Evolutionary conservation across 2,113 vertebrate species (phyloP), one percentile per base, ranked within the genome.

Genomic region (Calyptommatus sinebrachiatus): DNA sequence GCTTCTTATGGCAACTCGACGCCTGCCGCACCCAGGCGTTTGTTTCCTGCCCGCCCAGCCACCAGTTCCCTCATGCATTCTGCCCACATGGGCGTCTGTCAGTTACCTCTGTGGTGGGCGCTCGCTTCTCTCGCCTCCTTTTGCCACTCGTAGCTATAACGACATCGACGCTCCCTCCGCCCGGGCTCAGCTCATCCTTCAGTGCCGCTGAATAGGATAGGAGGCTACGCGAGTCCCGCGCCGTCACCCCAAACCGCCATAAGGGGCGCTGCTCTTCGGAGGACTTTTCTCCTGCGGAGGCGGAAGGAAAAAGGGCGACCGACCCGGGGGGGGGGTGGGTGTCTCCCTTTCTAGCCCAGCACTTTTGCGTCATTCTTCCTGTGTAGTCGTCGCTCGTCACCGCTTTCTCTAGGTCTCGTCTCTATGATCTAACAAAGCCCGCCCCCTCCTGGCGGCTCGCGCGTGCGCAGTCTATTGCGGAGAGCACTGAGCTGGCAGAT

Each of bases 341-440:
- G n/a, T n/a, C n/a, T 41, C 35, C 35, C 2, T 5, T 41, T 41
- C 35, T 2, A 41, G 35, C 35, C 35, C 35, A 41, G 35, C 35
- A 5, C 35, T 26, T 2, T 8, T 1, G 12, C 21, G 73, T 75
- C 50, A 24, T 31, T 60, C 26, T 45, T 35, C n/a, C 20, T 18
- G 24, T 2, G 65, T n/a, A 57, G 1, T 35, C 28, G 5, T 18
- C 7, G 48, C 20, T 69, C 79, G 48, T 14, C 14, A n/a, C 5
- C 65, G 35, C 66, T n/a, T 50, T 75, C 62, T 73, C 3, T 41
- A 41, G 35, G 35, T 53, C 28, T 53, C 31, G 73, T 62, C 41
- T 45, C 9, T 60, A 66, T 81, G 79, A 81, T 26, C 73, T 31
- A 62, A 81, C 35, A 81, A 81, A 76, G 73, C 65, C 65, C 65